Conservation (phyloP, 1,140 invertebrate species). For the Bombus confusus region DNA sequence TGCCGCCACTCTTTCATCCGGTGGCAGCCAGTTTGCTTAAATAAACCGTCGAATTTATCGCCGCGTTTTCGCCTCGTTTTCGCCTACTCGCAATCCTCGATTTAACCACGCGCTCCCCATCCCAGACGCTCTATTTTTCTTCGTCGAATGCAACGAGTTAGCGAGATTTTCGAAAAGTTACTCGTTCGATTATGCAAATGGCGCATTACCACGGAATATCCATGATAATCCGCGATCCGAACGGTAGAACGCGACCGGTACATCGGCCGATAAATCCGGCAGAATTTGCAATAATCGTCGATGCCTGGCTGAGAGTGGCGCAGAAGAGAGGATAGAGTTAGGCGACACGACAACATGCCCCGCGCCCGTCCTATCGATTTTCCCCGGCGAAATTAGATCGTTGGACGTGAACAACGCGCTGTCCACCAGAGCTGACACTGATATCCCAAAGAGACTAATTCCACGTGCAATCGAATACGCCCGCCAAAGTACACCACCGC, state of each 20-base stretch:
- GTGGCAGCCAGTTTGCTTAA: not conserved
- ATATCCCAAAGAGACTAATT: conserved; percentile 39
- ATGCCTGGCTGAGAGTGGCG: not conserved
- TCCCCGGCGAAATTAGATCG: conserved; percentile 38
- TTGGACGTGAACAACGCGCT: conserved; percentile 2
- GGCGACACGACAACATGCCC: not conserved
- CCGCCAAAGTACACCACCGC: not conserved
- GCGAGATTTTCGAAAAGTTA: not conserved
- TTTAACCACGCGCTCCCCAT: not conserved
- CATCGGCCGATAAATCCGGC: conserved; percentile 24
- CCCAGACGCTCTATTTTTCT: not conserved
- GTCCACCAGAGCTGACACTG: conserved; percentile 19
- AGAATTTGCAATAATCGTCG: conserved; percentile 44
- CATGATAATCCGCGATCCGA: not conserved
- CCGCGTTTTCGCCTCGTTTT: not conserved
- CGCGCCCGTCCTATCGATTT: conserved; percentile 23
- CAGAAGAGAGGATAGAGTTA: not conserved
- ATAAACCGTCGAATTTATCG: not conserved
- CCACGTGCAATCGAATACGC: conserved; percentile 14
- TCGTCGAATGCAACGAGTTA: not conserved
- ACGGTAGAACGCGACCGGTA: not conserved
- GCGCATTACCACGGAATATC: not conserved
- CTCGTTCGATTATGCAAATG: conserved; percentile 4
- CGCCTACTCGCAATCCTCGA: too few relatives aligned
- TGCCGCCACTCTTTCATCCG: too few relatives aligned